Base-by-base conservation (phyloP, 2,113 vertebrate species). In the Saguinus imperator region DNA sequence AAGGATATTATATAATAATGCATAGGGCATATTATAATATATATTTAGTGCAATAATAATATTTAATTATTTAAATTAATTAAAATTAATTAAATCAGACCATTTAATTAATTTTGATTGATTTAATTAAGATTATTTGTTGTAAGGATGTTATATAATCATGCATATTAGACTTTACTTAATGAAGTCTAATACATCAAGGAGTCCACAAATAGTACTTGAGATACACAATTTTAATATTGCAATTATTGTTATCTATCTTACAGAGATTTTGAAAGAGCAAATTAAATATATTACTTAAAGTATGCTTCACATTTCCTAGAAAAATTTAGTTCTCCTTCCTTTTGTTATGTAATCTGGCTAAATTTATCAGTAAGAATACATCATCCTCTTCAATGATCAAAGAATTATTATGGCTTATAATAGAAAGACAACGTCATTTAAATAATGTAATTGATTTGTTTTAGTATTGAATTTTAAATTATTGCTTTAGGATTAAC, bases 401-500 rank as follows among this genome's bases (percentile, higher is more conserved):
- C 4, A 64, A 68, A 37, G 50, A 76, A 5, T 3, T 40, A n/a
- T 6, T 40, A 43, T 14, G n/a, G 6, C 0, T 35, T 37, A 82
- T 58, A 50, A 79, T 79, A 48, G 27, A 16, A 70, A 91, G 13
- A 91, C 55, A 14, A 52, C 16, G 23, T 21, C 14, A 58, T 57
- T 61, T 58, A 82, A 77, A 89, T 95, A 77, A 52, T 13, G 0
- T 66, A 45, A 11, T 68, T 91, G 40, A 52, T 61, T 40, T 64
- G n/a, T n/a, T 89, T 83, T 91, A 13, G 7, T 17, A 27, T 27
- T 76, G 18, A 72, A 89, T 88, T 68, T 95, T 86, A 94, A 92
- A 83, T 91, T 35, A 75, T 0, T 66, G 8, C 1, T 6, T 89
- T 77, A 43, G 40, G 27, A 83, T 1, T 8, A 73, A 77, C 72